Base-by-base conservation (phyloP, 2,797 vertebrate genomes). In the Sarcoramphus papa region DNA sequence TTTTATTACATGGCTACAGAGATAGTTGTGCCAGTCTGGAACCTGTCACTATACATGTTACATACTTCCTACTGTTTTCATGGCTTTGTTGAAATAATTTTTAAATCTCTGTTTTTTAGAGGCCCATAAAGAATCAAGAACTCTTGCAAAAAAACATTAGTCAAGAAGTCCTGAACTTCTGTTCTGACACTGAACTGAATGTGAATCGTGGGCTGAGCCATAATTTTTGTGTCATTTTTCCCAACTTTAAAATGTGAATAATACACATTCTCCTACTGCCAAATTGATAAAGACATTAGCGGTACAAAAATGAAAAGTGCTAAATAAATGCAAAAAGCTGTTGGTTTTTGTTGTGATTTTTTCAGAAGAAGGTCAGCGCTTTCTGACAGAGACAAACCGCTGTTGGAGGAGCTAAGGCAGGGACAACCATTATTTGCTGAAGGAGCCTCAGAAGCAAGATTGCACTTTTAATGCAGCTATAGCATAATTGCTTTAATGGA, bases 401-500 rank as follows among this genome's bases (percentile, higher is more conserved):
- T 35, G 17, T 23, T 81, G 40, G 64, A 88, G 64, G 41, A 89
- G 37, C 35, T 37, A 72, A 59, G 25, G 64, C 92, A 91, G 45
- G 62, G 47, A 67, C 31, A 78, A 43, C 7, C 33, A 81, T 84
- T 81, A 83, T 78, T 85, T 85, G 47, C 40, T 75, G 53, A 89
- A 90, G 43, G 54, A 85, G 69, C 45, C 40, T 63, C 73, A 73
- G 87, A 81, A 78, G 43, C 47, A 86, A 91, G 75, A 73, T 47
- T 86, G 85, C 47, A 95, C 75, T 91, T 95, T 67, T 67, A 92
- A 91, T 0, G 1, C 43, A 90, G 43, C 81, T 91, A 69, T 2
- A 2, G 54, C 57, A 27, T 94, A 93, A 96, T 65, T 88, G 76
- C 65, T 88, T 81, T 92, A 96, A 94, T 33, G 5, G 87, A 65